These are phyloP conservation scores for Colistium nudipinnis DNA, from an alignment of 2,113 vertebrate species.

Conservation along the genomic window DNA sequence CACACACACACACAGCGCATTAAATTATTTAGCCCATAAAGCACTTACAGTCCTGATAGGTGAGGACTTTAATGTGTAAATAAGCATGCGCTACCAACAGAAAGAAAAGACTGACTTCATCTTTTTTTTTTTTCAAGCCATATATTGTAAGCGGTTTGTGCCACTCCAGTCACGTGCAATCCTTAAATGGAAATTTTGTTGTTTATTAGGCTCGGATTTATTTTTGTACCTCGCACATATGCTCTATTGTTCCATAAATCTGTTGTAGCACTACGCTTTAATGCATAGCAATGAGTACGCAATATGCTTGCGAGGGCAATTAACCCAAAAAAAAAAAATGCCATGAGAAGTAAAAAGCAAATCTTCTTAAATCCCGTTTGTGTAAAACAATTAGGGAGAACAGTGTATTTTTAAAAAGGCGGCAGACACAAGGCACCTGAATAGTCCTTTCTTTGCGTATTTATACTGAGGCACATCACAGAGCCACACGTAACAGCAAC, in stretches of 20 bases:
- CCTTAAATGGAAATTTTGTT: slow-evolving; percentile 15
- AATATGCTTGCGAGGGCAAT: slow-evolving; percentile 11
- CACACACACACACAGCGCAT: slow-evolving; percentile 43
- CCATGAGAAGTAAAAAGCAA: slow-evolving; percentile 36
- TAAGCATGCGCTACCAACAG: slow-evolving; percentile 39
- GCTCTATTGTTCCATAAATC: slow-evolving; percentile 43
- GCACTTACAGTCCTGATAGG: slow-evolving; percentile 49
- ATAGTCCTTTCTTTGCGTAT: not conserved
- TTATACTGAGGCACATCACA: not conserved
- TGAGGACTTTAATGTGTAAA: slow-evolving; percentile 54
- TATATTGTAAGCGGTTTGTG: slow-evolving; percentile 6
- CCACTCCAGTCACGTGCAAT: slow-evolving; percentile 18
- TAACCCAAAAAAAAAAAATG: slow-evolving; percentile 24
- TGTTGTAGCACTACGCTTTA: slow-evolving; percentile 27
- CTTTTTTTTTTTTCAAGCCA: slow-evolving; percentile 29
- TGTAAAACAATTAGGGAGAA: slow-evolving; percentile 13
- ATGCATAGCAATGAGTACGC: slow-evolving; percentile 35
- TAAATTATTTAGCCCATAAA: slow-evolving; percentile 61
- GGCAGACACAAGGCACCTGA: slow-evolving; percentile 16
- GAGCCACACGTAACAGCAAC: not conserved
- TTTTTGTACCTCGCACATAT: slow-evolving; percentile 16
- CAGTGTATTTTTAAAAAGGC: not conserved
- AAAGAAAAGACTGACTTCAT: slow-evolving; percentile 41
- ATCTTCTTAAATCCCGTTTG: slow-evolving; percentile 48
- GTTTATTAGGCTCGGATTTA: slow-evolving; percentile 23